Conservation (phyloP, 2,113 vertebrate genomes). For the Oryzias curvinotus region DNA sequence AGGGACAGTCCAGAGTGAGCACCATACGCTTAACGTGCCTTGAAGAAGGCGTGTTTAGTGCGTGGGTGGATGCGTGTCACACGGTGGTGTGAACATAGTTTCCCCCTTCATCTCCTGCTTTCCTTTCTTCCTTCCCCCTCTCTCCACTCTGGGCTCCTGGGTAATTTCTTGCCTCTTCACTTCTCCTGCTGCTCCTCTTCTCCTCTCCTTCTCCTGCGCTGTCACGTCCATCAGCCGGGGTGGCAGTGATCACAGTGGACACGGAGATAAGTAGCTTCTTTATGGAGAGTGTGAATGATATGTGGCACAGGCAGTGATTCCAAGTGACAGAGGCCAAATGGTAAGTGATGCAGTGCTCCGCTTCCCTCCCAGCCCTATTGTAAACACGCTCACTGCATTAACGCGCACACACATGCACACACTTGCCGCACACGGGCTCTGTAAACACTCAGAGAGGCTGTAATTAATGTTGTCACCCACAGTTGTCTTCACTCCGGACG, state of each 20-base stretch:
- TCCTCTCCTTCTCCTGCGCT: conserved; percentile 28
- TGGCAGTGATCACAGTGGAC: conserved; percentile 66
- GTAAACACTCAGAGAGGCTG: conserved; percentile 72
- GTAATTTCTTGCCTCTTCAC: too few species aligned
- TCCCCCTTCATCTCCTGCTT: not conserved
- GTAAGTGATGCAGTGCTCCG: conserved; percentile 81
- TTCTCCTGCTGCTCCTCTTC: not conserved
- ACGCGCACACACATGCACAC: conserved; percentile 43
- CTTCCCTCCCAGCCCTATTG: conserved; percentile 57
- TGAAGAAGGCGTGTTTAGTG: too few species aligned
- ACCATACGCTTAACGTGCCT: too few species aligned
- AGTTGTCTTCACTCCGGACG: conserved; percentile 79
- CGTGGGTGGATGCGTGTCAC: too few species aligned
- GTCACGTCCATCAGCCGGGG: conserved; percentile 54
- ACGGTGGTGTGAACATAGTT: too few species aligned
- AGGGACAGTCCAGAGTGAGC: too few species aligned
- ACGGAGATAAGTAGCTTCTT: conserved; percentile 73
- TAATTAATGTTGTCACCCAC: conserved; percentile 88
- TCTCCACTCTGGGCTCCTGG: conserved; percentile 14
- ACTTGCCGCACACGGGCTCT: conserved; percentile 43
- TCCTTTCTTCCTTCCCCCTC: not conserved
- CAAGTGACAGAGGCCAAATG: conserved; percentile 86
- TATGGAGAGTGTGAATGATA: conserved; percentile 83
- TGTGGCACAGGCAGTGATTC: conserved; percentile 80
- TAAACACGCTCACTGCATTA: conserved; percentile 46